Conservation (phyloP, 2,888 invertebrate genomes). For the Pyrochroa serraticornis region DNA sequence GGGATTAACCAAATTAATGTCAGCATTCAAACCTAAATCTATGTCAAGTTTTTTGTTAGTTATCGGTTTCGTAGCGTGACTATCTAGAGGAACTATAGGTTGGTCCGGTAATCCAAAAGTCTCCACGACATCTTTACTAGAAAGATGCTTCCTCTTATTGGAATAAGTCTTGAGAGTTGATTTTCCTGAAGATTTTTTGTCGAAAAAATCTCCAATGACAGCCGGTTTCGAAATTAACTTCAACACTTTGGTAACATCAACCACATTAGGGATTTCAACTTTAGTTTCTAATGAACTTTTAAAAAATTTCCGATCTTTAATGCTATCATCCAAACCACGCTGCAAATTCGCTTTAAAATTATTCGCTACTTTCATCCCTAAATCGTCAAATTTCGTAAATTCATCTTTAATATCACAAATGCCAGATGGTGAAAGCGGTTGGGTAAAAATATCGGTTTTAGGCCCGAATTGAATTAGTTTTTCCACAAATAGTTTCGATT, state of each 20-base stretch:
- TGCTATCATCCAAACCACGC: conserved; percentile 13
- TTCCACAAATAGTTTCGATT: background rate
- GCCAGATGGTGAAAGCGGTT: too few relatives aligned
- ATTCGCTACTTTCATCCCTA: conserved; percentile 21
- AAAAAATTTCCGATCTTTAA: conserved; percentile 31
- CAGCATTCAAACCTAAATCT: background rate
- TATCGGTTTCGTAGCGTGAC: conserved; percentile 18
- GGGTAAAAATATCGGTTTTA: background rate
- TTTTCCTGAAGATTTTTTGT: conserved; percentile 30
- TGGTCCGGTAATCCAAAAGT: conserved; percentile 50
- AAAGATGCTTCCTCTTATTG: conserved; percentile 42
- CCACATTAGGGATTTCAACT: conserved; percentile 21
- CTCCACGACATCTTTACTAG: conserved; percentile 38
- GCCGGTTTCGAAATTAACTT: conserved; percentile 44
- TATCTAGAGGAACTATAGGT: conserved; percentile 42
- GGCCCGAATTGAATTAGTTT: background rate
- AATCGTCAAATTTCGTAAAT: conserved; percentile 38
- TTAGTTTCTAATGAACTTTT: conserved; percentile 28
- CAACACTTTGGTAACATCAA: conserved; percentile 45
- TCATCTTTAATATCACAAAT: conserved; percentile 22
- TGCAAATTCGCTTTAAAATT: conserved; percentile 20
- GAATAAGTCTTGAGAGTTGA: conserved; percentile 45
- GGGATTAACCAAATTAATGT: conserved; percentile 5
- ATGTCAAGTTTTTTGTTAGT: conserved; percentile 11
- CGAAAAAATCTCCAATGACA: conserved; percentile 22